Conservation (phyloP, 2,888 invertebrate genomes). For the Laspeyria flexula region DNA sequence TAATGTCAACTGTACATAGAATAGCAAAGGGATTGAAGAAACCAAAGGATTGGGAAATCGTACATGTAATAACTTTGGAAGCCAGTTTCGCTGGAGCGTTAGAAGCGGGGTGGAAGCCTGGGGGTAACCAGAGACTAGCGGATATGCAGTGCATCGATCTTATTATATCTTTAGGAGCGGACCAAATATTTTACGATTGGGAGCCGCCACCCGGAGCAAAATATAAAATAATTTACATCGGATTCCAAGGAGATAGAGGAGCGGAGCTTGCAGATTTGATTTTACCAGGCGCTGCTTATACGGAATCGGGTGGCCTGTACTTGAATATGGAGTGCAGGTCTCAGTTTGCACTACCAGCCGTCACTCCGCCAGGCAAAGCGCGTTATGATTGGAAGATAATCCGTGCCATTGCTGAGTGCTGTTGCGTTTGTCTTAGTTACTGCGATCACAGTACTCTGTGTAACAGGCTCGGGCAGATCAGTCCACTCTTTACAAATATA, state of each 20-base stretch:
- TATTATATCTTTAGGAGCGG: conserved; percentile 96
- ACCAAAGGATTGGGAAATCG: conserved; percentile 74
- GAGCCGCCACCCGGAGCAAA: conserved; percentile 89
- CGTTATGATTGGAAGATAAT: conserved; percentile 99
- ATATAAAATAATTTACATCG: conserved; percentile 94
- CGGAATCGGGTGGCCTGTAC: conserved; percentile 97
- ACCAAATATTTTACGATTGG: conserved; percentile 92
- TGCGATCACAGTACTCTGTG: conserved; percentile 57
- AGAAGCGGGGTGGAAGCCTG: conserved; percentile 96
- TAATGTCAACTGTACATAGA: conserved; percentile 54
- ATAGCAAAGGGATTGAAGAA: conserved; percentile 31
- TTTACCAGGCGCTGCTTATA: conserved; percentile 98
- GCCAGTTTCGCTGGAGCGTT: conserved; percentile 97
- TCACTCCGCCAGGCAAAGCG: conserved; percentile 96
- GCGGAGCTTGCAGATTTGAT: conserved; percentile 95
- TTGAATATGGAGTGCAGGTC: conserved; percentile 98
- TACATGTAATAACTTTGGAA: conserved; percentile 96
- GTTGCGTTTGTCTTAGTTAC: conserved; percentile 60
- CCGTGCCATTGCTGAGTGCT: conserved; percentile 71
- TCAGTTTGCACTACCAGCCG: conserved; percentile 94
- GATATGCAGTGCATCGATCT: conserved; percentile 90
- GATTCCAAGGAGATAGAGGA: conserved; percentile 98
- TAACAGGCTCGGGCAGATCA: conserved; percentile 65
- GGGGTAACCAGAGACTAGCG: conserved; percentile 82
- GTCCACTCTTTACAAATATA: conserved; percentile 65